These are phyloP conservation scores for Anguilla pacifica DNA, from an alignment of 2,797 vertebrate species.

Conservation along the genomic window DNA sequence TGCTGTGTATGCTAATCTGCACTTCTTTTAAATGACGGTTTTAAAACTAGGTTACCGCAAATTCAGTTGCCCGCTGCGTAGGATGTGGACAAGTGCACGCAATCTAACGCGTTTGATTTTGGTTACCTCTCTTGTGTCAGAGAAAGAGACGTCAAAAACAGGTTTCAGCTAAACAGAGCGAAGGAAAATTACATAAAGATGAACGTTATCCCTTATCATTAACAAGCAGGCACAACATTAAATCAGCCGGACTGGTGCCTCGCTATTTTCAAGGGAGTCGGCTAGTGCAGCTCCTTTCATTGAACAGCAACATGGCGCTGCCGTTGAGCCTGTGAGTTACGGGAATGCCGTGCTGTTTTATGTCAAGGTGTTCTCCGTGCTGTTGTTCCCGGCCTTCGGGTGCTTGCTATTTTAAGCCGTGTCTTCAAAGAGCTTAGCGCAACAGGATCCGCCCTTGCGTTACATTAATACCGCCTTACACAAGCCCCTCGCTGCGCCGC, in stretches of 20 bases:
- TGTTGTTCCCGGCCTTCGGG: neutral
- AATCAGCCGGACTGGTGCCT: neutral
- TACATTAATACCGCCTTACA: constrained; percentile 36
- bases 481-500: constrained; percentile 35
- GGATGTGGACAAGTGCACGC: neutral
- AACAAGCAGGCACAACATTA: constrained; percentile 11
- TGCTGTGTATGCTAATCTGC: neutral
- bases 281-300: neutral
- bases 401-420: constrained; percentile 33
- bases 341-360: neutral
- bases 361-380: neutral
- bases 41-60: neutral
- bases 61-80: neutral
- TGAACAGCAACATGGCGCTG: neutral
- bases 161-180: neutral
- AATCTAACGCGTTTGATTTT: neutral
- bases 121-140: neutral
- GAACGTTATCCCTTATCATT: neutral
- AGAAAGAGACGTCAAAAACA: neutral
- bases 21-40: neutral
- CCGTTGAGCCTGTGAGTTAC: neutral
- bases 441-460: constrained; percentile 33
- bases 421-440: constrained; percentile 36
- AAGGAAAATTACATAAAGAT: neutral
- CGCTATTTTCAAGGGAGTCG: neutral